phyloP scores from a whole-genome alignment of 2,888 invertebrate genomes.

The Galerucella calmariensis region DNA sequence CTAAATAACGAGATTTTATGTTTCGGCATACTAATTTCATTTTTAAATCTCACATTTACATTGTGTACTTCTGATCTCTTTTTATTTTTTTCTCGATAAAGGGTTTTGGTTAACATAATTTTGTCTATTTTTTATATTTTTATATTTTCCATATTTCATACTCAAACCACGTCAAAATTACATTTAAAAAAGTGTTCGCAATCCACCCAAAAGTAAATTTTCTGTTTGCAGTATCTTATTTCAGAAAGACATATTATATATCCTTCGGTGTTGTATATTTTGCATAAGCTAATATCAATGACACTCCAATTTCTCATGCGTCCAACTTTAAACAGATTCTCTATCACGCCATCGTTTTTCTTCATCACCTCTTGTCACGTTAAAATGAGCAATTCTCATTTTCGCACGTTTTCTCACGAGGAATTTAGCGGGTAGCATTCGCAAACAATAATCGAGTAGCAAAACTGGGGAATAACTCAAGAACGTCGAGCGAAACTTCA shows the following conservation, averaged over 20 bases:
- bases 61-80: no score
- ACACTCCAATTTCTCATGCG: constrained; percentile 2
- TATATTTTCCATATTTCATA: neutral
- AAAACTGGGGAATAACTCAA: neutral
- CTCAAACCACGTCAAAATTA: neutral
- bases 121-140: no score
- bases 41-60: no score
- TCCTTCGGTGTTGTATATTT: neutral
- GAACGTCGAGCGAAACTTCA: neutral
- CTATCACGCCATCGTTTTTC: constrained; percentile 9
- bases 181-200: neutral
- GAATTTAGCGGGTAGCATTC: neutral
- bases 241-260: neutral
- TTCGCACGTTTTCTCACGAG: constrained; percentile 17
- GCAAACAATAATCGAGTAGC: constrained; percentile 8
- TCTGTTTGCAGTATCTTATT: neutral
- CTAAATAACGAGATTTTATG: no score
- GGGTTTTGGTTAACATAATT: no score
- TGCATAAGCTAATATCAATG: constrained; percentile 4
- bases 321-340: constrained; percentile 10
- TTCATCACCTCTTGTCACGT: constrained; percentile 18
- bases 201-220: neutral
- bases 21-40: no score
- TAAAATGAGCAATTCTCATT: constrained; percentile 18
- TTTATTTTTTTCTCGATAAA: no score